Conservation (phyloP, 2,113 vertebrate genomes). For the Channa argus region DNA sequence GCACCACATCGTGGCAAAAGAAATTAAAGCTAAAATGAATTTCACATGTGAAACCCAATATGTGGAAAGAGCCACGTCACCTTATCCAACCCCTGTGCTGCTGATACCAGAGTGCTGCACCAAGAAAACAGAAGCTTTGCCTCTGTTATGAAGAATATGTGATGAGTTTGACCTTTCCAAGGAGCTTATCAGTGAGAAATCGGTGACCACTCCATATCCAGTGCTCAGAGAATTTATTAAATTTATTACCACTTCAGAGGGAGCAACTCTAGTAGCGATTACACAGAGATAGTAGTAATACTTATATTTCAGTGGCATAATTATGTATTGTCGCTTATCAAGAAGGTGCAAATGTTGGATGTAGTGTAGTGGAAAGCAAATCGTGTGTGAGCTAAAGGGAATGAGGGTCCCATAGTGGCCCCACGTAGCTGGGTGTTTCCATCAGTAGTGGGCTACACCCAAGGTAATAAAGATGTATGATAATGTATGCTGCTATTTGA, state of each 20-base stretch:
- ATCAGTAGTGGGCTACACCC: not conserved
- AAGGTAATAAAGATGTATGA: not conserved
- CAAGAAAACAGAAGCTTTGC: not conserved
- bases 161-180: constrained; percentile 40
- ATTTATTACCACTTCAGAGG: not conserved
- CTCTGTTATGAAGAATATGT: constrained; percentile 4
- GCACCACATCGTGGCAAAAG: not conserved
- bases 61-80: constrained; percentile 3
- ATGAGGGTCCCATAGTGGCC: not conserved
- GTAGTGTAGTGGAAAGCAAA: constrained; percentile 46
- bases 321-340: constrained; percentile 41
- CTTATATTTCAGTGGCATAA: constrained; percentile 26
- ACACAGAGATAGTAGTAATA: not conserved
- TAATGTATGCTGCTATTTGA: not conserved
- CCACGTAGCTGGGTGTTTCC: not conserved
- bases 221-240: constrained; percentile 10
- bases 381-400: not conserved
- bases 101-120: constrained; percentile 30
- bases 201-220: constrained; percentile 18
- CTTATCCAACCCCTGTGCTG: not conserved
- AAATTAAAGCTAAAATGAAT: constrained; percentile 31
- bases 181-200: constrained; percentile 9
- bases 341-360: constrained; percentile 34
- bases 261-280: not conserved
- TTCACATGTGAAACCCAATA: not conserved